Base-by-base conservation (phyloP, 2,797 vertebrate genomes). In the Rhynchotus rufescens region DNA sequence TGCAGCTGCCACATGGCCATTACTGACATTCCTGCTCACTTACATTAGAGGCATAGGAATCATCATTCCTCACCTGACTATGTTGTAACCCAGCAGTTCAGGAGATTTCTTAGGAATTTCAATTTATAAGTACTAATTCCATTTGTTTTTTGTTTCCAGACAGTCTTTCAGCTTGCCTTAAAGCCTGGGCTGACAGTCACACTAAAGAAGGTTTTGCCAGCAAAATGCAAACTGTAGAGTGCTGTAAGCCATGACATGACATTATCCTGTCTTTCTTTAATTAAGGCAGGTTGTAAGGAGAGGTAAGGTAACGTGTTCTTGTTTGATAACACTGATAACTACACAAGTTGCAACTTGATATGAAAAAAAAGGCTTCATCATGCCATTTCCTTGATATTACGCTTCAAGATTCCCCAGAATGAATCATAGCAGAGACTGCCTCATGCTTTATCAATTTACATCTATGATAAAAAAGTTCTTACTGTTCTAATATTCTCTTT, bases 271-370 rank as follows among this genome's bases (percentile, higher is more conserved):
- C 28, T 40, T 90, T 77, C 69, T 84, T 77, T 74, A 86, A 89
- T 64, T 77, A 92, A 68, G n/a, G 44, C 15, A 42, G 75, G 22
- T 17, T 10, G 45, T 30, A 78, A 86, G 81, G 25, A 72, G 17
- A 90, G 16, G 44, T 71, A 90, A 84, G 75, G 86, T 38, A 94
- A 90, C 15, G 51, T 4, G 42, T 23, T 84, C 57, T 44, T 71
- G 15, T 82, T 80, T 93, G 76, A 90, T 69, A 90, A 45, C 62
- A 72, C 42, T 90, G 66, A 71, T 84, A 88, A 78, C 49, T 42
- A 49, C 9, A 83, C 64, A 85, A 93, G 90, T 60, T 95, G 44
- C 32, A 77, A 69, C 84, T 80, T 76, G 67, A 78, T 28, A 16
- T 25, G 12, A 30, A 72, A 87, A 60, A 7, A 14, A 57, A 69